phyloP scores from a whole-genome alignment of 2,888 invertebrate genomes.

The Cyclophora punctaria region DNA sequence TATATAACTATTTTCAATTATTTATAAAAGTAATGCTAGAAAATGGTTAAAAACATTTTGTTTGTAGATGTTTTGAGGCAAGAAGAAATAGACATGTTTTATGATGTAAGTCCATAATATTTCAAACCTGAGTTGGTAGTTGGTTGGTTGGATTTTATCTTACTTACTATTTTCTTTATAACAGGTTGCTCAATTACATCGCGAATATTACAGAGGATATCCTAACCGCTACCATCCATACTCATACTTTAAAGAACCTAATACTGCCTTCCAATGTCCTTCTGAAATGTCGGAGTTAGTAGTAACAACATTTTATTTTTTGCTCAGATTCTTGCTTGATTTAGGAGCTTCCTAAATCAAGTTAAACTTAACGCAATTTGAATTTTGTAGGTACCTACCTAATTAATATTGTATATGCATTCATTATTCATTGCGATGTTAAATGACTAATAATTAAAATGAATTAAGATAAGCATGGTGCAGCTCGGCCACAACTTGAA shows the following conservation, averaged over 20 bases:
- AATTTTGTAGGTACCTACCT: no score
- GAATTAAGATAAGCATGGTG: no score
- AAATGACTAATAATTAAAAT: no score
- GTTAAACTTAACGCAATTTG: no score
- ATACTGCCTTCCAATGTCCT: conserved; percentile 69
- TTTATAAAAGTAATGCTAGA: not conserved
- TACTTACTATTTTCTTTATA: not conserved
- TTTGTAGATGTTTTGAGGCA: conserved; percentile 48
- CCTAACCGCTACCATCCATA: conserved; percentile 71
- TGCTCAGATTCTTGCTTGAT: no score
- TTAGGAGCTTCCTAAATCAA: no score
- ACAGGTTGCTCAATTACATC: conserved; percentile 72
- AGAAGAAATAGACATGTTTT: conserved; percentile 51
- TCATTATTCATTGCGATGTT: no score
- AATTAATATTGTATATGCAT: no score
- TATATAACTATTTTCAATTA: no score
- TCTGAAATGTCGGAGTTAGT: conserved; percentile 58
- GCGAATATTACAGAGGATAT: conserved; percentile 76
- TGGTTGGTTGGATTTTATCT: not conserved
- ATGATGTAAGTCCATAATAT: conserved; percentile 30
- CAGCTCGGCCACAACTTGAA: no score
- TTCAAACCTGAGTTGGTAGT: not conserved
- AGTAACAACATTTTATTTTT: no score
- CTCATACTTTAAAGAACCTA: conserved; percentile 61
- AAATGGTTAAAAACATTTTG: conserved; percentile 46